Base-by-base conservation (phyloP, 1,140 invertebrate genomes). In the Solenopsis fugax region DNA sequence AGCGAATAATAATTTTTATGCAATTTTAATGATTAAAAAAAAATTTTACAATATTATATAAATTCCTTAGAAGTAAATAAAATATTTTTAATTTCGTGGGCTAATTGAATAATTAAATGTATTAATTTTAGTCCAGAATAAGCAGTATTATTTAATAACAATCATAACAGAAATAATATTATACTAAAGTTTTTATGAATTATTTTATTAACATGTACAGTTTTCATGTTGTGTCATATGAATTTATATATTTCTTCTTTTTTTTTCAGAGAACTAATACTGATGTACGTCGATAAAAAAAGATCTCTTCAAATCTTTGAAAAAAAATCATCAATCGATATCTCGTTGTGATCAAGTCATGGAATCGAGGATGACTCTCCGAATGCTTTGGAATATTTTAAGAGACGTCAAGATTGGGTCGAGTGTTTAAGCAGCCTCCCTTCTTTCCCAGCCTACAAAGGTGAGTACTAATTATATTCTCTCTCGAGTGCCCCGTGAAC, bases 381-480 rank as follows among this genome's bases (percentile, higher is more conserved):
- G 85, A 76, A 91, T 76, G 69, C 67, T 89, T 84, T 81, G 85
- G 89, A 87, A 88, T 88, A 89, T 87, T 87, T 87, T 88, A 87
- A 67, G 87, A 88, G 81, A 87, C 81, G 71, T 88, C 86, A 85
- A 75, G 87, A 88, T 75, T 69, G 81, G 54, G 54, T 65, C 78
- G 64, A 87, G 88, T 88, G 75, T 64, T 88, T 90, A 82, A 90
- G 50, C 76, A 72, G 86, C 76, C 78, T 77, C 87, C 82, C 80
- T 10, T n/a, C 21, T 69, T 69, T 10, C 21, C 24, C 13, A 76
- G 84, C 80, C 54, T 54, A 93, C 90, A 93, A 93, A 92, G 90
- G 88, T 88, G 80, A 91, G 92, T 91, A 89, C 91, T 93, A 93
- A 93, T 93, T 92, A 93, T 91, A 90, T 92, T 92, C 86, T 84